Base-by-base conservation (phyloP, 2,888 invertebrate species). In the Limnephilus rhombicus region DNA sequence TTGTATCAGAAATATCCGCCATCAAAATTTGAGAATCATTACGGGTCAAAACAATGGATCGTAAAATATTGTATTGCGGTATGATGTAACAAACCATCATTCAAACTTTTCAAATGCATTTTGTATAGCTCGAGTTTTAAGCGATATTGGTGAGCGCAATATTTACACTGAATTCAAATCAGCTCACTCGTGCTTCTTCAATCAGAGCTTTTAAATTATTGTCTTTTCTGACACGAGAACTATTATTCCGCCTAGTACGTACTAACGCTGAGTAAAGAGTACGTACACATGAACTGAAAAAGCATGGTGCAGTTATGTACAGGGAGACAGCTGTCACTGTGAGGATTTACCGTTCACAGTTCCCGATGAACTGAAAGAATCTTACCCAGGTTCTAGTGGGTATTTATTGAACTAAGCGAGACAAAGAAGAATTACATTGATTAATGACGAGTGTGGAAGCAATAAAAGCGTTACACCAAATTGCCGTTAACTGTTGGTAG, bases 271-370 rank as follows among this genome's bases (percentile, higher is more conserved):
- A 37, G 45, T 34, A n/a, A 1, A 86, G 29, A 29, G 68, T n/a
- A n/a, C 18, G 45, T 86, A 86, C 85, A 29, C 49, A 29, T 24
- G 18, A 24, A 5, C 29, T 41, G 85, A 24, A 45, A 45, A 45
- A 45, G 45, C 85, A 45, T 12, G 85, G n/a, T 86, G 85, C 85
- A 86, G 85, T 86, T 86, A 86, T 86, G 49, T 86, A 45, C 29
- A 18, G 85, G 45, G 85, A 86, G 85, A 86, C 85, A 86, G 37
- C 85, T 86, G 85, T 45, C 37, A 18, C 83, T 41, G 83, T 18
- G 37, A 34, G 37, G 83, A 83, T 83, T 83, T 83, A 83, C 83
- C 83, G 83, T 83, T 83, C 83, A 12, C 83, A 83, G 18, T 83
- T 37, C 37, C 37, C 37, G 37, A 34, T 34, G 37, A 18, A 37